These are phyloP conservation scores for Drosophila serrata DNA, from an alignment of 1,140 invertebrate genomes.

Conservation along the genomic window DNA sequence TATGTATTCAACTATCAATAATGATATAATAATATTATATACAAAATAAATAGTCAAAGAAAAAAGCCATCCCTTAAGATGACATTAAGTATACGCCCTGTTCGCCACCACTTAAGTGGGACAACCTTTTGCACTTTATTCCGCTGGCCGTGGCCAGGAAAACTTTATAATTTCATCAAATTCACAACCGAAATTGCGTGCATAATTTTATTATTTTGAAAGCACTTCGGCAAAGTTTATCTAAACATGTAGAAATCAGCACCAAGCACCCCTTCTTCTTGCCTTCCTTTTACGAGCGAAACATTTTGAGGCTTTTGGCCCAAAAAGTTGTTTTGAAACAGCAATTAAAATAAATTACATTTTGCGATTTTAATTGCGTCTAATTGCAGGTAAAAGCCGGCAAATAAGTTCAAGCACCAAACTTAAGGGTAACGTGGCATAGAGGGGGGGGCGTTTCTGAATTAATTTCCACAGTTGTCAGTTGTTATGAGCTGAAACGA, in stretches of 20 bases:
- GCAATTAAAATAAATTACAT: constrained; percentile 83
- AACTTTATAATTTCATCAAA: constrained; percentile 82
- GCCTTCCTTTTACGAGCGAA: constrained; percentile 1
- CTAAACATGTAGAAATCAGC: constrained; percentile 71
- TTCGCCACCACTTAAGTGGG: constrained; percentile 14
- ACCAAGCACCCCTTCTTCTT: constrained; percentile 9
- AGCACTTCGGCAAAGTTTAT: constrained; percentile 76
- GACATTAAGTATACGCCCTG: constrained; percentile 13
- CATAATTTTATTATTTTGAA: constrained; percentile 82
- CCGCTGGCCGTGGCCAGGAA: constrained; percentile 23
- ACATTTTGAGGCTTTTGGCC: constrained; percentile 53
- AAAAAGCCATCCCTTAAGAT: neutral
- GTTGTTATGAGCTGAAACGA: constrained; percentile 60
- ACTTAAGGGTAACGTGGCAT: constrained; percentile 40
- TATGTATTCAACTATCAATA: too few relatives aligned
- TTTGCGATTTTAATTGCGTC: constrained; percentile 81
- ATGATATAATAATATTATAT: too few relatives aligned
- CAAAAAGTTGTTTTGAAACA: constrained; percentile 77
- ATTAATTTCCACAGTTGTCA: constrained; percentile 80
- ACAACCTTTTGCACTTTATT: constrained; percentile 19
- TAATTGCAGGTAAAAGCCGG: constrained; percentile 80
- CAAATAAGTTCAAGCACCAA: constrained; percentile 73
- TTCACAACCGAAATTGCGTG: constrained; percentile 78
- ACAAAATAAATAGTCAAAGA: too few relatives aligned
- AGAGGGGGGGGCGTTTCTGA: constrained; percentile 17